Evolutionary conservation across 2,888 invertebrate genomes (phyloP).

Genomic region (Nomada lathburiana): DNA sequence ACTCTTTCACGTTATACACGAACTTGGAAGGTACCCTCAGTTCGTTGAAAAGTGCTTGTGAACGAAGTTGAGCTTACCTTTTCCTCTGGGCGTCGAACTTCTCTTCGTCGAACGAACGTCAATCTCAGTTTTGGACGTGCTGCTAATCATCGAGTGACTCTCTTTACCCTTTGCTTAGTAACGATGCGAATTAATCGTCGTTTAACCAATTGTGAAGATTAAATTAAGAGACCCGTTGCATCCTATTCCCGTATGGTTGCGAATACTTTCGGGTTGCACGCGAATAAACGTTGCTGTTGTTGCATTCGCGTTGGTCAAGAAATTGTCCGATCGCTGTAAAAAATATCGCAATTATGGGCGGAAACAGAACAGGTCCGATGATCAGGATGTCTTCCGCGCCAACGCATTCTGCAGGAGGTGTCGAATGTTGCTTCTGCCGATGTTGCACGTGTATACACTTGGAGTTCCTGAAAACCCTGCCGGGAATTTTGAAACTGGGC

Average conservation of each 20-base stretch:
- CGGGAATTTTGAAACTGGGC: constrained; percentile 90
- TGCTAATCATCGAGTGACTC: constrained; percentile 29
- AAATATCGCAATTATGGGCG: constrained; percentile 62
- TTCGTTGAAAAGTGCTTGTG: constrained; percentile 57
- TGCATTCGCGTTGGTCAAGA: not conserved
- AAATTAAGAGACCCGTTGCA: constrained; percentile 41
- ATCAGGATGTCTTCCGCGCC: constrained; percentile 77
- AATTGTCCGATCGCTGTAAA: not conserved
- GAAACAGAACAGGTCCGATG: constrained; percentile 74
- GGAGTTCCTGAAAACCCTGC: constrained; percentile 89
- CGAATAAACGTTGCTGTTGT: not conserved
- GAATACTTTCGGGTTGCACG: not conserved
- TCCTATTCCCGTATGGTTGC: constrained; percentile 1
- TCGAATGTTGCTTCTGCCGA: constrained; percentile 89
- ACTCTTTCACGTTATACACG: constrained; percentile 69
- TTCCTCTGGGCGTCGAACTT: not conserved
- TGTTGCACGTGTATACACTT: constrained; percentile 93
- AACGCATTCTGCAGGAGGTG: constrained; percentile 85
- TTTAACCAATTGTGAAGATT: constrained; percentile 59
- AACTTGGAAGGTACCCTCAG: constrained; percentile 66
- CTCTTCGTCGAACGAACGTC: not conserved
- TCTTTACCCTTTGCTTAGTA: constrained; percentile 20
- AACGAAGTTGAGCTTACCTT: constrained; percentile 4
- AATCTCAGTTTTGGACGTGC: constrained; percentile 9
- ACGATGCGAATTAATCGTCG: constrained; percentile 60